phyloP scores from a whole-genome alignment of 2,888 invertebrate species.

The Sinohyriopsis cumingii region DNA sequence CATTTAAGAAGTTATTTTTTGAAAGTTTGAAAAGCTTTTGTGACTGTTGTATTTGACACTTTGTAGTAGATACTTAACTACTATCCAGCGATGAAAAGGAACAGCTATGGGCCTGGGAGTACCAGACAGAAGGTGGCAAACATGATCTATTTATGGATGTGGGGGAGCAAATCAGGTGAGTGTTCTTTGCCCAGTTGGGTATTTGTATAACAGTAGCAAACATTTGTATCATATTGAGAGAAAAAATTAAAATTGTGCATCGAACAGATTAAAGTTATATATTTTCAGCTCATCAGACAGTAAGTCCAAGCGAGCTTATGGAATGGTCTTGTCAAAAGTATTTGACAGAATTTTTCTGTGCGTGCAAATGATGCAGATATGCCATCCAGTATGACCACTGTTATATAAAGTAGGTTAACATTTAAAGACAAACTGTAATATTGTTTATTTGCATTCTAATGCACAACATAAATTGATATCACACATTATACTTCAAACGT shows the following conservation, averaged over 20 bases:
- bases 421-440: too few species aligned
- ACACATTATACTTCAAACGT: too few species aligned
- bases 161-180: constrained; percentile 78
- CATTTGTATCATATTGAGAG: neutral
- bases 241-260: neutral
- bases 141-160: constrained; percentile 95
- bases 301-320: neutral
- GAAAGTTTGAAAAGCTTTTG: too few species aligned
- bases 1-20: too few species aligned
- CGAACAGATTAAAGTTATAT: neutral
- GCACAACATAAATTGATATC: too few species aligned
- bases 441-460: too few species aligned
- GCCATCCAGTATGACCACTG: too few species aligned
- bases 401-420: too few species aligned
- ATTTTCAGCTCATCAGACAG: neutral
- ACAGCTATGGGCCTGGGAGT: constrained; percentile 97
- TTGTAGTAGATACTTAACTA: constrained; percentile 6
- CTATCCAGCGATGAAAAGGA: constrained; percentile 77
- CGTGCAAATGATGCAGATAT: too few species aligned
- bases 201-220: neutral
- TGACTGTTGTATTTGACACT: too few species aligned
- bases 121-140: constrained; percentile 85
- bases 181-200: neutral
- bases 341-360: too few species aligned
- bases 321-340: too few species aligned